Evolutionary conservation across 2,797 vertebrate genomes (phyloP), one percentile per base, ranked within the genome.

Genomic region (Molothrus aeneus): DNA sequence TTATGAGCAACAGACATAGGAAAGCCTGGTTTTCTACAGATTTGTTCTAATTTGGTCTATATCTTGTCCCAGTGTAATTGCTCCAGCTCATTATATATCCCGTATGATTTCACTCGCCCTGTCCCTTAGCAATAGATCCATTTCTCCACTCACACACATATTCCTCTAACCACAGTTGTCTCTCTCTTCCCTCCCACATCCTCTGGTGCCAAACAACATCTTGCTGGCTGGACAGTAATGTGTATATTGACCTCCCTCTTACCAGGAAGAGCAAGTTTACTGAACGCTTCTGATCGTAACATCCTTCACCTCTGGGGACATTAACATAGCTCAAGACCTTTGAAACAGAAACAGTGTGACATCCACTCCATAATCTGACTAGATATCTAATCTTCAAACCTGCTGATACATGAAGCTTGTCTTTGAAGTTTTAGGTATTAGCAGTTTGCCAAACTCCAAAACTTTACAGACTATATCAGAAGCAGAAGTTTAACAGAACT

Each of bases 371-470:
- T 32, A 57, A 84, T 45, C 73, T 81, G 60, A 84, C 54, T 32
- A 72, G 57, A 64, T 34, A 90, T 48, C 75, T 73, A 24, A 77
- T 66, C 80, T 81, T 61, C 63, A 92, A 93, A 47, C 36, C 68
- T 61, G 60, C 45, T 74, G 74, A 93, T 40, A 95, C 36, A n/a
- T 1, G 34, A 65, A 80, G 36, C 38, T 82, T 59, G 45, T 34
- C 96, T 95, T 93, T 88, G 66, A 92, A 92, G 80, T 64, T 91
- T 61, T 36, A 77, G 14, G 26, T 54, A 48, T 51, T 17, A 78
- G 34, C 38, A 82, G 88, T 77, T 50, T 43, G 42, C 56, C 86
- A 80, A 84, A 90, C 89, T 64, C 48, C 75, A 31, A 86, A 78
- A 80, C 34, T 66, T 80, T 17, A 81, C 31, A 22, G 28, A 31